Base-by-base conservation (phyloP, 1,140 invertebrate species). In the Ctenoplectra terminalis region DNA sequence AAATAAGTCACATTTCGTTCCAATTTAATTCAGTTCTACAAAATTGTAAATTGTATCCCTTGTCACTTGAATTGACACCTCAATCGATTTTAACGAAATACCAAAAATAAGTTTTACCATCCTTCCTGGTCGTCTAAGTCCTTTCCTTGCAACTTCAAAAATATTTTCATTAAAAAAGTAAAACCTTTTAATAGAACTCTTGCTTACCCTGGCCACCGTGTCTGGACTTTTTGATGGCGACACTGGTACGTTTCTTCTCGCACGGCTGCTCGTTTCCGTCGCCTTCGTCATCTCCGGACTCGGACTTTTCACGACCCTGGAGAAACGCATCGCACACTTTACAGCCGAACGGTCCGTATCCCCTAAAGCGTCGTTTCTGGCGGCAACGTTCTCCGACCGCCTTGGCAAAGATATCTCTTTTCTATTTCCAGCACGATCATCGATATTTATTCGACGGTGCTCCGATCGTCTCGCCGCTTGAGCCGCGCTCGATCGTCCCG, bases 181-280 rank as follows among this genome's bases (percentile, higher is more conserved):
- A 40, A 61, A 31, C 20, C 20, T n/a, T 31, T 58, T 23, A 8
- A 15, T 15, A 4, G 15, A 64, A 76, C n/a, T 0, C 3, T 43
- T 70, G 43, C 85, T 89, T 78, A 91, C 90, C 83, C 83, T 87
- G 17, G 64, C 11, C 26, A 63, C 50, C 37, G 72, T 70, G 11
- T 91, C 86, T 11, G 88, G 84, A 77, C 85, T 90, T 31, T 87
- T 91, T 15, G 88, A 84, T 15, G 88, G 87, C 26, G 90, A 86
- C 7, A 84, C 72, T 26, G 84, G 77, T 17, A 66, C 73, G 71
- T 73, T 90, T 74, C 83, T 86, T 60, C 88, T 82, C 15, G 79
- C 70, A 61, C 71, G 81, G 52, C 26, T 31, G 81, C 81, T 75
- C 31, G 54, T 78, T 37, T 85, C 84, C 54, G 63, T 64, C 23